Conservation (phyloP, 2,888 invertebrate genomes). For the Drosophila picticornis region DNA sequence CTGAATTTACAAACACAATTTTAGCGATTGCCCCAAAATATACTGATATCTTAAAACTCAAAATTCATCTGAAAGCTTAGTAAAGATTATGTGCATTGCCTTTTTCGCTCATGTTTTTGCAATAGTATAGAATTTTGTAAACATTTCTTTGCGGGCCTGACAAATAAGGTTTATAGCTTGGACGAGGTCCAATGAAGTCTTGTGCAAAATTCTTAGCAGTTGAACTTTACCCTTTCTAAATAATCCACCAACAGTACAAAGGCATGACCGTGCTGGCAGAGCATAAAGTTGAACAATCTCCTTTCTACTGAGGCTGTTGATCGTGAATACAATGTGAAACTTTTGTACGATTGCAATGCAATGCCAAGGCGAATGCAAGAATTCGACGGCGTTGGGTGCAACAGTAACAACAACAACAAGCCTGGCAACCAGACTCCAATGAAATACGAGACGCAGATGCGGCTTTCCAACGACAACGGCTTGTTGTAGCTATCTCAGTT, state of each 20-base stretch:
- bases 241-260: conserved; percentile 8
- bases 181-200: conserved; percentile 2
- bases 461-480: conserved; percentile 62
- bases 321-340: conserved; percentile 64
- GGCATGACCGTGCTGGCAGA: conserved; percentile 2
- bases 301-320: conserved; percentile 29
- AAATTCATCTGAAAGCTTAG: background rate
- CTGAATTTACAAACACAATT: background rate
- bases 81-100: too few species aligned
- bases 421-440: conserved; percentile 47
- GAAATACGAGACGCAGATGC: conserved; percentile 63
- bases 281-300: conserved; percentile 24
- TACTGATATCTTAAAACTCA: background rate
- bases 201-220: conserved; percentile 16
- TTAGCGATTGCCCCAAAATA: background rate
- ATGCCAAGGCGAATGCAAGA: conserved; percentile 62
- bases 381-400: conserved; percentile 60
- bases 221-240: conserved; percentile 25
- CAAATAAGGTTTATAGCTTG: background rate
- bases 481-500: conserved; percentile 38
- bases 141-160: background rate
- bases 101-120: background rate
- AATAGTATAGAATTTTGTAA: background rate
- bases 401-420: conserved; percentile 20
- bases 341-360: conserved; percentile 40